Evolutionary conservation across 2,113 vertebrate species (phyloP).

Genomic region (Engraulis encrasicolus): DNA sequence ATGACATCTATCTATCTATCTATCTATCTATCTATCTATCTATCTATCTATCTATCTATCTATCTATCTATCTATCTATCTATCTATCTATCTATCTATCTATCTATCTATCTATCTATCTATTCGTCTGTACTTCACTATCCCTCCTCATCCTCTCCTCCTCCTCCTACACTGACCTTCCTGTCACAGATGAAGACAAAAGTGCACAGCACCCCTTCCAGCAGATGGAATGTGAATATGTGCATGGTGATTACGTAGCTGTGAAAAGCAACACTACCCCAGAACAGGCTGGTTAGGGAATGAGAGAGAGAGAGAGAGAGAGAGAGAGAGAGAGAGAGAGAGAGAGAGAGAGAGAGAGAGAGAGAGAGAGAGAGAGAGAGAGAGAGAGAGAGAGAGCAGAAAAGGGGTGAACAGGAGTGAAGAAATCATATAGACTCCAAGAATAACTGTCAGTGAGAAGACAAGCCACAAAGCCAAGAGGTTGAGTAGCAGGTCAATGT

Average conservation of each 20-base stretch:
- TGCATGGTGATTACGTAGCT: slow-evolving; percentile 77
- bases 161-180: slow-evolving; percentile 58
- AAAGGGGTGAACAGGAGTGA: slow-evolving; percentile 9
- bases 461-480: not conserved
- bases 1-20: too few species aligned
- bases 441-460: not conserved
- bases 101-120: slow-evolving; percentile 29
- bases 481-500: not conserved
- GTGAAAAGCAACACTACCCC: slow-evolving; percentile 77
- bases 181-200: slow-evolving; percentile 63
- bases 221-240: slow-evolving; percentile 80
- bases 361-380: not conserved
- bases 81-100: not conserved
- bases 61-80: too few species aligned
- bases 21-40: too few species aligned
- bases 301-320: slow-evolving; percentile 71
- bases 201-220: slow-evolving; percentile 72
- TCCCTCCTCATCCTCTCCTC: not conserved
- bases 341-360: slow-evolving; percentile 31
- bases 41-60: too few species aligned
- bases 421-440: not conserved
- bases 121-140: not conserved
- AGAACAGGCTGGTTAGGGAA: slow-evolving; percentile 70
- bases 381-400: too few species aligned
- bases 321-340: slow-evolving; percentile 34